Conservation (phyloP, 2,797 vertebrate species). For the Allobates femoralis region DNA sequence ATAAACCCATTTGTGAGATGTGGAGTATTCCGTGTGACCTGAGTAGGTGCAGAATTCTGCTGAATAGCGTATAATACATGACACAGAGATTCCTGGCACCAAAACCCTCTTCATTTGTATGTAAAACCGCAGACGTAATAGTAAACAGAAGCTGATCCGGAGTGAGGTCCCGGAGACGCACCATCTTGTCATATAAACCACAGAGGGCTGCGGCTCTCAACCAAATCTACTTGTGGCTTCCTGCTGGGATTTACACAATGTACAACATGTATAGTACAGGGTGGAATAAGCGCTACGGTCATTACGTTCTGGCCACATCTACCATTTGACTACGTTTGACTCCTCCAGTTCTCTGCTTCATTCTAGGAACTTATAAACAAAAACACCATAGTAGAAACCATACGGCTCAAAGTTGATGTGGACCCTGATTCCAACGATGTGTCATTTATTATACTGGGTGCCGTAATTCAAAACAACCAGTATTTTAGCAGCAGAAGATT, state of each 20-base stretch:
- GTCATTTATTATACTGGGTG: too few relatives aligned
- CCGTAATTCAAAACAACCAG: too few relatives aligned
- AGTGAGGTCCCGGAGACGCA: background rate
- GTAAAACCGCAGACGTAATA: slow-evolving; percentile 1
- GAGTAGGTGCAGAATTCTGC: slow-evolving; percentile 18
- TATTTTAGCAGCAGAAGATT: too few relatives aligned
- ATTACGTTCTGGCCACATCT: too few relatives aligned
- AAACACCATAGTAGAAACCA: too few relatives aligned
- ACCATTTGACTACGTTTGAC: too few relatives aligned
- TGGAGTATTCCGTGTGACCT: slow-evolving; percentile 4
- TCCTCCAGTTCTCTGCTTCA: too few relatives aligned
- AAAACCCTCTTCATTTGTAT: background rate
- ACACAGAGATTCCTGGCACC: slow-evolving; percentile 43
- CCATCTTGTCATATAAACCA: slow-evolving; percentile 11
- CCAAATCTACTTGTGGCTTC: slow-evolving; percentile 5
- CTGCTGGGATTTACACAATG: background rate
- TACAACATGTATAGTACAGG: background rate
- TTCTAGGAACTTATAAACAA: too few relatives aligned
- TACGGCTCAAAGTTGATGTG: too few relatives aligned
- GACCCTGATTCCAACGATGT: too few relatives aligned
- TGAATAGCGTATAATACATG: background rate
- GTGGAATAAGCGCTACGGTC: too few relatives aligned
- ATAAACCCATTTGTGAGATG: background rate
- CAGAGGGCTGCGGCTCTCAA: background rate
- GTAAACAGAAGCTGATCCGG: slow-evolving; percentile 28